Conservation (phyloP, 2,113 vertebrate species). For the Anas platyrhynchos region DNA sequence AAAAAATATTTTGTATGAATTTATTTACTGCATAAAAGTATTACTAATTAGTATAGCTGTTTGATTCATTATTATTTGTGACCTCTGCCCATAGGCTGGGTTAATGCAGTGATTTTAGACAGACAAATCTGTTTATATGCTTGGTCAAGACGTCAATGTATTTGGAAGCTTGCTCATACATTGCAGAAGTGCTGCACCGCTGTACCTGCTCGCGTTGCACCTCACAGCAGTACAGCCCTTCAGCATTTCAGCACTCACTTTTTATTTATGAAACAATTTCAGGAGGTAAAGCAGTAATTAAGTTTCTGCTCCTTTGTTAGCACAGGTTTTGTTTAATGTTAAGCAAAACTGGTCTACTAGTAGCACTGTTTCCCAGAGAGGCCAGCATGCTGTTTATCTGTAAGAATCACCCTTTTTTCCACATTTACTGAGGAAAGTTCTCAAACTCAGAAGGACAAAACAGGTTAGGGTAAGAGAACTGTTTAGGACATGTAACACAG, state of each 20-base stretch:
- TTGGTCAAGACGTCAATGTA: background rate
- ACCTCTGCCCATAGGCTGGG: background rate
- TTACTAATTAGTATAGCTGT: background rate
- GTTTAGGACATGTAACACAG: background rate
- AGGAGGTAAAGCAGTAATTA: background rate
- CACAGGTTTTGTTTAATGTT: background rate
- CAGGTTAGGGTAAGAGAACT: no score
- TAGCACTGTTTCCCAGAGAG: fast-evolving
- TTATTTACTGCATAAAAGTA: background rate
- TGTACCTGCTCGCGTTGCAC: background rate
- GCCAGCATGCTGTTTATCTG: background rate
- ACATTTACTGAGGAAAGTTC: background rate
- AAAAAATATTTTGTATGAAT: background rate
- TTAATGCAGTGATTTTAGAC: background rate
- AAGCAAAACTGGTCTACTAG: background rate
- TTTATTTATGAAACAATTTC: background rate
- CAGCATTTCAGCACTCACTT: background rate
- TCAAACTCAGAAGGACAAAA: background rate
- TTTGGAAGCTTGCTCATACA: background rate
- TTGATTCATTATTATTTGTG: background rate
- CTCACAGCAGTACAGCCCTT: background rate
- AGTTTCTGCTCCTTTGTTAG: background rate
- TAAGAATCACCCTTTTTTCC: background rate
- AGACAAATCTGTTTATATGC: background rate
- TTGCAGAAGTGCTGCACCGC: fast-evolving